Evolutionary conservation across 1,140 invertebrate species (phyloP).

Genomic region (Xylocopa sonorina): DNA sequence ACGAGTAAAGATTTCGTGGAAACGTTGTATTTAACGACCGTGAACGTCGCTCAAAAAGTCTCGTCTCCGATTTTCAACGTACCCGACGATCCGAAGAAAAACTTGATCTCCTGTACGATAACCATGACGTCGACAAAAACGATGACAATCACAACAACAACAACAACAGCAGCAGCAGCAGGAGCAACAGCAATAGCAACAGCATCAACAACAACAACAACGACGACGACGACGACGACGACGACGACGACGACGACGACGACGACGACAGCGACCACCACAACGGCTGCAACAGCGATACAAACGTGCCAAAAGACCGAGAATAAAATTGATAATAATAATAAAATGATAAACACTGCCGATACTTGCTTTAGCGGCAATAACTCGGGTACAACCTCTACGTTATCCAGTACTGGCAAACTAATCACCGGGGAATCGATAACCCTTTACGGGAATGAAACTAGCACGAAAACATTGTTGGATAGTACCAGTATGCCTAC

Average conservation of each 20-base stretch:
- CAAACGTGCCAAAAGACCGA: neutral
- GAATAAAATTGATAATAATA: neutral
- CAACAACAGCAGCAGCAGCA: too few relatives aligned
- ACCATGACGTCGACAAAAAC: neutral
- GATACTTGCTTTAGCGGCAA: neutral
- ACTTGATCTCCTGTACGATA: neutral
- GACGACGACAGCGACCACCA: accelerated
- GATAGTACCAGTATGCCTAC: slow-evolving; percentile 65
- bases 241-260: too few relatives aligned
- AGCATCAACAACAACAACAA: too few relatives aligned
- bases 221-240: neutral
- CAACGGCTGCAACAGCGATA: neutral
- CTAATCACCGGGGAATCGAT: slow-evolving; percentile 64
- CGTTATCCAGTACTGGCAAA: slow-evolving; percentile 3
- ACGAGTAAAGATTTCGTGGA: slow-evolving; percentile 20
- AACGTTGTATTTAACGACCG: slow-evolving; percentile 67
- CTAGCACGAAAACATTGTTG: slow-evolving; percentile 55
- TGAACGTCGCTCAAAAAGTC: slow-evolving; percentile 66
- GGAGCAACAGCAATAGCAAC: neutral
- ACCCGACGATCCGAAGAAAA: neutral
- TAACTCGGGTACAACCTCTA: neutral
- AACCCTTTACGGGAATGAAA: slow-evolving; percentile 73
- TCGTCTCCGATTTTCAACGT: neutral
- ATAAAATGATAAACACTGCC: neutral
- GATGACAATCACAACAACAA: neutral